Conservation (phyloP, 2,888 invertebrate genomes). For the Epirrita christyi region DNA sequence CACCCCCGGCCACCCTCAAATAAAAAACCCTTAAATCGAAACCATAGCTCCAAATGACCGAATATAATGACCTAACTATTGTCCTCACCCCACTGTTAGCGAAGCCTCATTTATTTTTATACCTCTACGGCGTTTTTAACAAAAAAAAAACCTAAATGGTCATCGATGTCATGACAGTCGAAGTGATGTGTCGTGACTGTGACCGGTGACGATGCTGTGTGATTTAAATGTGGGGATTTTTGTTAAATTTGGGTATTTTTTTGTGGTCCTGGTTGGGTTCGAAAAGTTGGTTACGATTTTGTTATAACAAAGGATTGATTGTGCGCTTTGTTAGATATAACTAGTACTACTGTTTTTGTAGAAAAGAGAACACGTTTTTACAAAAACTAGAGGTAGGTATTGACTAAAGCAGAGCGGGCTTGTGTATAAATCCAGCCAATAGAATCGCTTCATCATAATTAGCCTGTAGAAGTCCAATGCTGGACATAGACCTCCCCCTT, state of each 20-base stretch:
- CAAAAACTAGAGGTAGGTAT: too few relatives aligned
- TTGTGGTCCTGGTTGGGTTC: neutral
- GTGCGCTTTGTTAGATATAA: too few relatives aligned
- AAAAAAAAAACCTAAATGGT: constrained; percentile 63
- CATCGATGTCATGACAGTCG: constrained; percentile 54
- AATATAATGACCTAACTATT: constrained; percentile 82
- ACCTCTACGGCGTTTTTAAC: constrained; percentile 73
- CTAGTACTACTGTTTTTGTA: too few relatives aligned
- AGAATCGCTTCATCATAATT: too few relatives aligned
- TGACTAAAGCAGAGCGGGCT: too few relatives aligned
- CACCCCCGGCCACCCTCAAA: constrained; percentile 47
- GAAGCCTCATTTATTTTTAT: constrained; percentile 80
- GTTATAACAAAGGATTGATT: neutral
- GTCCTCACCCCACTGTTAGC: constrained; percentile 76
- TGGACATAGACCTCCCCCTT: too few relatives aligned
- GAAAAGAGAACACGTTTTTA: too few relatives aligned
- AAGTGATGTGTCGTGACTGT: constrained; percentile 63
- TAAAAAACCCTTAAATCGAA: constrained; percentile 55
- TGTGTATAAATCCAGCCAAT: too few relatives aligned
- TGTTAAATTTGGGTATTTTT: constrained; percentile 23
- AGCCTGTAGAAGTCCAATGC: too few relatives aligned
- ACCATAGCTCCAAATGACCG: constrained; percentile 76
- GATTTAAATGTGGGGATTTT: constrained; percentile 51
- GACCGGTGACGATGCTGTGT: neutral
- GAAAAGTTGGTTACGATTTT: constrained; percentile 4